Evolutionary conservation across 2,797 vertebrate genomes (phyloP), one percentile per base, ranked within the genome.

Genomic region (Hippoglossus hippoglossus): DNA sequence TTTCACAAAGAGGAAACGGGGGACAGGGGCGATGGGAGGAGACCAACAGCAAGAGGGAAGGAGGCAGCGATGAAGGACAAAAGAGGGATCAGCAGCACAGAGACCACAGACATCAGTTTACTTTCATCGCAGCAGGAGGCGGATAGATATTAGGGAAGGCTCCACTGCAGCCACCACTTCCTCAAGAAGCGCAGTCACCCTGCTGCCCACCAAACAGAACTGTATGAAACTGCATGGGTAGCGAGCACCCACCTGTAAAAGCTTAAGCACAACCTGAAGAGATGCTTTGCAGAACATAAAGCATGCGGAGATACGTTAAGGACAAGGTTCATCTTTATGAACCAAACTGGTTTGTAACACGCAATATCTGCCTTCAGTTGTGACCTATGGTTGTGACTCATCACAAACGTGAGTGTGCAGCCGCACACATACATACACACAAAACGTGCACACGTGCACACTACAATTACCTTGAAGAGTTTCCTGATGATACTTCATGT

Each of bases 311-410:
- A 55, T 47, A 75, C 10, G 51, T 79, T 68, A 19, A 65, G 49
- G 24, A 13, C 71, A 12, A 8, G 19, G 52, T 25, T 77, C 26
- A 16, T 75, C 49, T 56, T 58, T 5, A 36, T 79, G 55, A 52
- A 61, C 51, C 65, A 78, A 13, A 28, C 28, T 28, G 28, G 28
- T 28, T 28, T 28, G 28, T 28, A 28, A 28, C 28, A 28, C 6
- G 28, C 28, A 28, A 83, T 80, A 7, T 13, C 64, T 51, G 80
- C 67, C 63, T 77, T 87, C 73, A 77, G 63, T 63, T 75, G 41
- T 86, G 80, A 87, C 77, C 79, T 36, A 36, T 73, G 76, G 63
- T 63, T 74, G 41, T 86, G 80, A 87, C 77, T 82, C 81, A 85
- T 67, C 67, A 63, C 56, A 73, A 59, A 58, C 26, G 2, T 26